These are phyloP conservation scores for Junonia oenone DNA, from an alignment of 2,888 invertebrate genomes.

Conservation along the genomic window DNA sequence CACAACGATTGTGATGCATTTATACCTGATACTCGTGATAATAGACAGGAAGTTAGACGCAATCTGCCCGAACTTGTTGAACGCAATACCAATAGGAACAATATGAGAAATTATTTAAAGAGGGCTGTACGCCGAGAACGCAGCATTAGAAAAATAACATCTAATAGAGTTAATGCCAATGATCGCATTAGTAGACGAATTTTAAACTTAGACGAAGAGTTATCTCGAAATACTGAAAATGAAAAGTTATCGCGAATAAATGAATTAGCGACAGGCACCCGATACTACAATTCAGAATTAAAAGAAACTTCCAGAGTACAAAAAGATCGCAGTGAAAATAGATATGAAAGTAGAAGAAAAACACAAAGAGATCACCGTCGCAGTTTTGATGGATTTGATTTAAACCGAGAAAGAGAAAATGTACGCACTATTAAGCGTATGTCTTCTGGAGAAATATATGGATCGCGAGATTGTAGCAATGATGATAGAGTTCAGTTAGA, in stretches of 20 bases:
- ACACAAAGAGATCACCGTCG: neutral
- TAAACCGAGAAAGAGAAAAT: neutral
- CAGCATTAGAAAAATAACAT: neutral
- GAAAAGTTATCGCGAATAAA: neutral
- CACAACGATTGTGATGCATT: neutral
- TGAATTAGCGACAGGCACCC: neutral
- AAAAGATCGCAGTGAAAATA: neutral
- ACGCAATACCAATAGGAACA: neutral
- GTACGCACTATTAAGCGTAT: neutral
- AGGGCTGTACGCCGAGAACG: neutral
- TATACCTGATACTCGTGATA: neutral
- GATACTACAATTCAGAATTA: neutral
- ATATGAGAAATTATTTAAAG: neutral
- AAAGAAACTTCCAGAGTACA: neutral
- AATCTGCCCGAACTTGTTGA: neutral
- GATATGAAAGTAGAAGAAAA: neutral
- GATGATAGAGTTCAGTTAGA: neutral
- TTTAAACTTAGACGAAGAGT: neutral
- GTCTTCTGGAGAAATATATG: neutral
- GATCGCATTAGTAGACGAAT: neutral
- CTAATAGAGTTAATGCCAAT: neutral
- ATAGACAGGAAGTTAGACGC: neutral
- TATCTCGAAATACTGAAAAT: neutral
- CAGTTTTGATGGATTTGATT: neutral
- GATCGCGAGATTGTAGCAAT: neutral